phyloP scores from a whole-genome alignment of 2,888 invertebrate genomes.

The Nudaria mundana region DNA sequence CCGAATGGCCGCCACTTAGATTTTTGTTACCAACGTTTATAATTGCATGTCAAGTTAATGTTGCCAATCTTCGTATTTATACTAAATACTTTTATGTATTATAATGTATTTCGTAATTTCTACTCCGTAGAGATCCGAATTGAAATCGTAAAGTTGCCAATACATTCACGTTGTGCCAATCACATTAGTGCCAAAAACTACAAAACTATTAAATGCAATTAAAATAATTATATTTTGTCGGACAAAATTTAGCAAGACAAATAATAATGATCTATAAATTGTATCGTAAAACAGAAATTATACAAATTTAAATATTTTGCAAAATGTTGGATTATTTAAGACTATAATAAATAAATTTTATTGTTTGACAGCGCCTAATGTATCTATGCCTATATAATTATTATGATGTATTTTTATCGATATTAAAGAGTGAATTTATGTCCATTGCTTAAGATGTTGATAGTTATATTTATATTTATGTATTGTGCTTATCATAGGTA shows the following conservation, averaged over 20 bases:
- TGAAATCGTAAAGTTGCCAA: slow-evolving; percentile 22
- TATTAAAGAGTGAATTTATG: slow-evolving; percentile 56
- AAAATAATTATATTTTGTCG: slow-evolving; percentile 31
- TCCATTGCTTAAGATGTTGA: slow-evolving; percentile 55
- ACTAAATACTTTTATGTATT: slow-evolving; percentile 33
- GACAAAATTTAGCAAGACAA: slow-evolving; percentile 17
- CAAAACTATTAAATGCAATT: slow-evolving; percentile 22
- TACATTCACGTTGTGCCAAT: slow-evolving; percentile 32
- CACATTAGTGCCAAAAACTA: slow-evolving; percentile 25
- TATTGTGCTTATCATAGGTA: slow-evolving; percentile 51
- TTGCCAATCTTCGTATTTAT: slow-evolving; percentile 43
- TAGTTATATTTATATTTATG: slow-evolving; percentile 50
- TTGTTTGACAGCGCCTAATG: slow-evolving; percentile 50
- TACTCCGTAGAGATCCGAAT: slow-evolving; percentile 30
- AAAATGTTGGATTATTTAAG: slow-evolving; percentile 24
- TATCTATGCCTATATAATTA: slow-evolving; percentile 58
- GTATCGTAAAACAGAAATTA: slow-evolving; percentile 21
- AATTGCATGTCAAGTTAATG: slow-evolving; percentile 59
- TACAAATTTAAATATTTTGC: slow-evolving; percentile 18
- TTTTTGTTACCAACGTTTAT: slow-evolving; percentile 51
- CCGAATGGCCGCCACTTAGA: slow-evolving; percentile 31
- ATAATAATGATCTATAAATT: slow-evolving; percentile 24
- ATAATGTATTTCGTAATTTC: slow-evolving; percentile 30
- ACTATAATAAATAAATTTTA: slow-evolving; percentile 36
- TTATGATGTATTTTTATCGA: slow-evolving; percentile 48